phyloP scores from a whole-genome alignment of 2,113 vertebrate species.

The Hippopotamus amphibius region DNA sequence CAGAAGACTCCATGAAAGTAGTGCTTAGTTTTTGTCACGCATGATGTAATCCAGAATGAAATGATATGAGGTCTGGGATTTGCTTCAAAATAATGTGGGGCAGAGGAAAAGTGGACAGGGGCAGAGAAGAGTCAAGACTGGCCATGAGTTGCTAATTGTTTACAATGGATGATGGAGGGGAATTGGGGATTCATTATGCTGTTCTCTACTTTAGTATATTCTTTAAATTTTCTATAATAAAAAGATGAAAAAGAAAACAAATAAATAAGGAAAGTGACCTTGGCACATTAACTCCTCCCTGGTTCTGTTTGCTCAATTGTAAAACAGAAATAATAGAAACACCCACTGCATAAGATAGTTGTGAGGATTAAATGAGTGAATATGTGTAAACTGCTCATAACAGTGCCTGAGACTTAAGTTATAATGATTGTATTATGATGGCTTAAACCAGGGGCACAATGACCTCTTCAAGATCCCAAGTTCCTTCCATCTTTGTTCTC shows the following conservation, averaged over 20 bases:
- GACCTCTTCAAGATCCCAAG: not conserved
- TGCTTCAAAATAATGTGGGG: slow-evolving; percentile 30
- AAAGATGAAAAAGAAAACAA: not conserved
- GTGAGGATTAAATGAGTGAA: not conserved
- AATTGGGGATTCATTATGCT: not conserved
- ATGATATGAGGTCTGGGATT: slow-evolving; percentile 53
- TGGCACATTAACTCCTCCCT: not conserved
- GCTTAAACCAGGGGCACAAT: not conserved
- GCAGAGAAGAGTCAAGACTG: not conserved
- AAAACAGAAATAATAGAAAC: not conserved
- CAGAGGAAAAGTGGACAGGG: slow-evolving; percentile 9
- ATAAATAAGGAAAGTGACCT: not conserved
- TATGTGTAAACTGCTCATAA: not conserved
- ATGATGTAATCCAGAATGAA: slow-evolving; percentile 59
- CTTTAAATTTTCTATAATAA: slow-evolving; percentile 17
- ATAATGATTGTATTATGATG: not conserved
- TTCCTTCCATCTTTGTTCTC: not conserved
- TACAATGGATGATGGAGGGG: slow-evolving; percentile 31
- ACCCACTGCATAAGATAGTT: not conserved
- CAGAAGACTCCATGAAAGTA: slow-evolving; percentile 53
- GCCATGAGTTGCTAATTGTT: slow-evolving; percentile 44
- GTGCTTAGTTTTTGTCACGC: slow-evolving; percentile 24
- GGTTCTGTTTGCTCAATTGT: not conserved
- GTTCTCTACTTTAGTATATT: not conserved
- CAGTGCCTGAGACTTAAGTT: not conserved